Base-by-base conservation (phyloP, 92 coral and sea anemone species). In the Micromussa lordhowensis region DNA sequence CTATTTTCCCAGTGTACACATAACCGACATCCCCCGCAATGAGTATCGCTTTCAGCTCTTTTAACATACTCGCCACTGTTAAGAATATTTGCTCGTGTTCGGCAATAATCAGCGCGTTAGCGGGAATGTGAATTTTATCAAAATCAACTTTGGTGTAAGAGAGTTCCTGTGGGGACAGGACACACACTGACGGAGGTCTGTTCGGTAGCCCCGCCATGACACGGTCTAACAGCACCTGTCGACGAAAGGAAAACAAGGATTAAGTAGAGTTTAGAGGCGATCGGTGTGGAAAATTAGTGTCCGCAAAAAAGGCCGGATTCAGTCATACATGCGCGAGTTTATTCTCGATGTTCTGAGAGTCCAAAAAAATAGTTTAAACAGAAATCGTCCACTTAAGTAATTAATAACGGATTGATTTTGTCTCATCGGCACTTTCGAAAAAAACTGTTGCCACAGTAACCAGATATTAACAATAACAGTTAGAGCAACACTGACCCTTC, bases 51-150 rank as follows among this genome's bases (percentile, higher is more conserved):
- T 81, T 87, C 22, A 80, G 80, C 29, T 82, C 86, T 54, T 82
- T 58, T 61, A 88, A 82, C 30, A n/a, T 75, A 35, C 55, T 76
- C 2, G 91, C 84, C 54, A 81, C 61, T 13, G 87, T 87, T n/a
- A 88, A 64, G 31, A 88, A 88, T 44, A 81, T 57, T 35, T 24
- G 38, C 75, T 88, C 91, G 82, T 88, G 75, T 71, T 88, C 91
- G 11, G 91, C 77, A 29, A 88, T 54, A 34, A 88, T 75, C 61
- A 88, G 19, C 8, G 91, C 91, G 57, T 81, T 82, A 8, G 82
- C 77, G 19, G 91, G 91, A 44, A 82, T 75, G 74, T 34, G 72
- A 38, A 80, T 55, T 72, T 87, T 80, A 72, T 28, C 86, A 18
- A 80, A 24, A 16, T 71, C 85, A 40, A 80, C 86, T 79, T 53